phyloP scores from a whole-genome alignment of 2,797 vertebrate genomes.

The Acipenser transmontanus region DNA sequence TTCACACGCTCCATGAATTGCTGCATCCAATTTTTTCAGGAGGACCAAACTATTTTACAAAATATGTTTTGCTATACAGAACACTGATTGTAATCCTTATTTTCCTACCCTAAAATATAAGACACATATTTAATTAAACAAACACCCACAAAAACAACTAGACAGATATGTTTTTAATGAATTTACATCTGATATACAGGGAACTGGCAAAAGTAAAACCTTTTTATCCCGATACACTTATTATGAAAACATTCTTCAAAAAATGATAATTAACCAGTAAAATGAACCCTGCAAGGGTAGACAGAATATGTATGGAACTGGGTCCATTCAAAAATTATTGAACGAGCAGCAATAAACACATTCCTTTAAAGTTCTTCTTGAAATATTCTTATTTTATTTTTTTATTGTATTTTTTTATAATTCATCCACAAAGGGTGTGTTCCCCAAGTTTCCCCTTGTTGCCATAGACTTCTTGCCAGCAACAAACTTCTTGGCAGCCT shows the following conservation, averaged over 20 bases:
- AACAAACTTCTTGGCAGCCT: constrained; percentile 67
- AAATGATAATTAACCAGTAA: constrained; percentile 20
- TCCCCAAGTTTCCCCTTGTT: constrained; percentile 72
- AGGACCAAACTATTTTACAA: too few relatives aligned
- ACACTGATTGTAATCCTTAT: too few relatives aligned
- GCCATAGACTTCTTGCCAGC: constrained; percentile 85
- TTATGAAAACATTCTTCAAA: constrained; percentile 26
- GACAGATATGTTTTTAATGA: constrained; percentile 39
- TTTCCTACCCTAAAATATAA: neutral
- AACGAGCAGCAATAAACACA: constrained; percentile 7
- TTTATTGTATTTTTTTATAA: constrained; percentile 46
- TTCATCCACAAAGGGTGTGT: constrained; percentile 84
- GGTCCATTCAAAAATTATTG: constrained; percentile 17
- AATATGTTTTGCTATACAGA: too few relatives aligned
- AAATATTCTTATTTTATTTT: constrained; percentile 4
- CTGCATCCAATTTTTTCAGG: too few relatives aligned
- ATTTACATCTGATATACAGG: constrained; percentile 58
- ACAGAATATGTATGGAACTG: constrained; percentile 16
- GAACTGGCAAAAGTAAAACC: constrained; percentile 27
- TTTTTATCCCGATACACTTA: constrained; percentile 20
- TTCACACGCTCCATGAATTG: too few relatives aligned
- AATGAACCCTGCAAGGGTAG: constrained; percentile 21
- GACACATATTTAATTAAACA: constrained; percentile 8
- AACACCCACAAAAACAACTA: constrained; percentile 11
- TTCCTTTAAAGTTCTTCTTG: constrained; percentile 5